Evolutionary conservation across 2,113 vertebrate genomes (phyloP), one percentile per base, ranked within the genome.

Genomic region (Petrocephalus microphthalmus): DNA sequence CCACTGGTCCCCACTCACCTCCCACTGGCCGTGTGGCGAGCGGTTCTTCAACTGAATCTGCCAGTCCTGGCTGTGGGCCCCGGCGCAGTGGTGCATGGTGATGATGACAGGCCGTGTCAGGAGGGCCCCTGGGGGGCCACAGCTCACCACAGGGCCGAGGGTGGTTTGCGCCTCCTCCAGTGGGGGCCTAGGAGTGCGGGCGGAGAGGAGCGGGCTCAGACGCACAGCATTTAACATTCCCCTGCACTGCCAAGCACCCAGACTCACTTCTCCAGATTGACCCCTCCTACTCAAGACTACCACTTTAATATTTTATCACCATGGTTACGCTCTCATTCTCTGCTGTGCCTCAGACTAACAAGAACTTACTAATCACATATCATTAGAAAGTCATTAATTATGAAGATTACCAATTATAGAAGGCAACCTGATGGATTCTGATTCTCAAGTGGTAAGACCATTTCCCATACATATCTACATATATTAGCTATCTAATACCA

Each of bases 71-170:
- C 96, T 95, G 88, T 95, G 96, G 0, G 96, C 95, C 64, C 97
- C 97, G 3, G 97, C 95, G 0, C 98, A 98, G 93, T 99, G 98
- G 92, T 96, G 97, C 93, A 98, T 96, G 84, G 97, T 98, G 89
- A 99, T 91, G 91, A 99, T 96, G 81, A 97, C 93, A 0, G 98
- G 98, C 25, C 97, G 95, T 56, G 97, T 98, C 37, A 99, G 92
- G 88, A 98, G 93, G 37, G 97, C 97, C 90, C 97, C 97, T 0
- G 96, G 95, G 0, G 97, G 98, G 45, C 98, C 97, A n/a, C 97
- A 99, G 90, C 96, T 97, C 92, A 99, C 98, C 93, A 98, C 97
- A 0, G 98, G 97, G 0, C 97, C 98, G 93, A 99, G 92, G 85
- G 97, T 96, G 0, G 97, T 98, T 91, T 99, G 97, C 57, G 92